Percentiles rank a stretch among this genome's conserved stretches.
phyloP scores from a whole-genome alignment of 2,888 invertebrate species.

The Halictus ligatus region DNA sequence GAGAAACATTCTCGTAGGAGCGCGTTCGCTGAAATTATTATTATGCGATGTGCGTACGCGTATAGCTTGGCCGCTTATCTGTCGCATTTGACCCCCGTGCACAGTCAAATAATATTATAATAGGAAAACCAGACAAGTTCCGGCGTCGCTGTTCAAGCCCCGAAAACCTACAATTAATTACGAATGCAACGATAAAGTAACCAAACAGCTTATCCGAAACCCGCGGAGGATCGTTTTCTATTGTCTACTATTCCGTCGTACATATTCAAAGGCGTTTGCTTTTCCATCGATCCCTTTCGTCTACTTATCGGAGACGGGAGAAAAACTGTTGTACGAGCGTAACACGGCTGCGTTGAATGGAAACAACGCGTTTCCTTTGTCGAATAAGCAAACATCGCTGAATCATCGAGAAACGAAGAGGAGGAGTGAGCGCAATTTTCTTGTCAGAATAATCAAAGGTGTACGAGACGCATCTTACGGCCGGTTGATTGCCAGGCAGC shows the following conservation, averaged over 20 bases:
- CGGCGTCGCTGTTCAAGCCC: neutral
- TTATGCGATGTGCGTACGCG: neutral
- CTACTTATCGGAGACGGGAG: neutral
- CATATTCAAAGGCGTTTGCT: neutral
- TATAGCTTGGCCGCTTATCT: constrained; percentile 26
- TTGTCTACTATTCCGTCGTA: neutral
- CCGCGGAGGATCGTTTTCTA: neutral
- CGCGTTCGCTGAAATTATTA: neutral
- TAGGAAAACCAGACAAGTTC: constrained; percentile 1
- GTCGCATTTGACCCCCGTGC: constrained; percentile 18
- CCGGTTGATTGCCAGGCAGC: neutral
- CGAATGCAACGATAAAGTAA: neutral
- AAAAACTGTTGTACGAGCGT: neutral
- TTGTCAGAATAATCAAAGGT: constrained; percentile 15
- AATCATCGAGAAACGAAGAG: neutral
- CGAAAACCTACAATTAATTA: neutral
- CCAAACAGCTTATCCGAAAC: neutral
- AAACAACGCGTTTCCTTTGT: neutral
- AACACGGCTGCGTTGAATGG: neutral
- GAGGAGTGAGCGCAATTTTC: neutral
- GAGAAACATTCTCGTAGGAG: neutral
- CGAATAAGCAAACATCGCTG: neutral
- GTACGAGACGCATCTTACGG: neutral
- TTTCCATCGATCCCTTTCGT: neutral
- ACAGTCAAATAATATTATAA: constrained; percentile 31